Base-by-base conservation (phyloP, 2,888 invertebrate genomes). In the Pseudococcus viburni region DNA sequence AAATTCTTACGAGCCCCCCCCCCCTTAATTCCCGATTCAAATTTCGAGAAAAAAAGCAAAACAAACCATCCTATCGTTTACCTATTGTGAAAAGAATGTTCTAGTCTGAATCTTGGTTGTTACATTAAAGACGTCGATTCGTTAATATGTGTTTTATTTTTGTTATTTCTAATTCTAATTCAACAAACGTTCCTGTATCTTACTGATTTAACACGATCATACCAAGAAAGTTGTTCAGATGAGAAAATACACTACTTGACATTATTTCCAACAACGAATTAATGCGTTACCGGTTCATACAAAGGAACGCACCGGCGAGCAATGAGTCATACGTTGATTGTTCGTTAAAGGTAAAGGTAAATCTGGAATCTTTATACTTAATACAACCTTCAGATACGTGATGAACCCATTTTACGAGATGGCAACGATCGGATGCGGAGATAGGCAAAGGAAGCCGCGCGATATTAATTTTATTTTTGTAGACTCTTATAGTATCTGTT, bases 201-300 rank as follows among this genome's bases (percentile, higher is more conserved):
- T 9, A 26, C 11, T 68, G 7, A 68, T 68, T 59, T 68, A 68
- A 26, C 22, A 26, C 68, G 68, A 68, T 68, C 11, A 26, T 26
- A 68, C 26, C 68, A 22, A 68, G 26, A 26, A 68, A 22, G 68
- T 68, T 26, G 9, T 22, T 26, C 15, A 22, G 68, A 68, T 68
- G 68, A 26, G 26, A 68, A 68, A 68, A 68, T 26, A 26, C 22
- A 12, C 26, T 12, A 68, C 26, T 68, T 22, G 26, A 68, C 68
- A 68, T 64, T 68, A 68, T 68, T 68, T 68, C 26, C 11, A 51
- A 51, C 68, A n/a, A 68, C 9, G 68, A 68, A 26, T 22, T 26
- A 68, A 68, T 68, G 26, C 68, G 26, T 68, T 68, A 68, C 68
- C 68, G 26, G 68, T 68, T 68, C 68, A 68, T 68, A 68, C 68